Conservation (phyloP, 2,888 invertebrate genomes). For the Drosophila sordidula region DNA sequence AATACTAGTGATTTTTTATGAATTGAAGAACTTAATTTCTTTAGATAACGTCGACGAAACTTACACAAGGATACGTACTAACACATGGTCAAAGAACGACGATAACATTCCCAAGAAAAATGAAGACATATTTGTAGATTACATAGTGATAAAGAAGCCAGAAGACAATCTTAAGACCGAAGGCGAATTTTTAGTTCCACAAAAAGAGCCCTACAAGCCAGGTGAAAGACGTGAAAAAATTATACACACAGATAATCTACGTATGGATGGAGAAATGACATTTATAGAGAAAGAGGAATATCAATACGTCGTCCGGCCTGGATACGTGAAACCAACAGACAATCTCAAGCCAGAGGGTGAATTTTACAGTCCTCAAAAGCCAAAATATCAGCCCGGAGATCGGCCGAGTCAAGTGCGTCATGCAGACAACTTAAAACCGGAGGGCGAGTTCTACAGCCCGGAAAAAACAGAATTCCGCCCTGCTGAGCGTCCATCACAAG, state of each 20-base stretch:
- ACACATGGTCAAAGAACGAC: slow-evolving; percentile 84
- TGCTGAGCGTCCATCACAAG: slow-evolving; percentile 84
- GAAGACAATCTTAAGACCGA: slow-evolving; percentile 88
- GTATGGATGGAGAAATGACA: slow-evolving; percentile 87
- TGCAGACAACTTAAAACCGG: slow-evolving; percentile 83
- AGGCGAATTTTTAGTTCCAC: slow-evolving; percentile 86
- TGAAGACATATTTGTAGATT: slow-evolving; percentile 74
- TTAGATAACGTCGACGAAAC: slow-evolving; percentile 76
- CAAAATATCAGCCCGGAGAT: slow-evolving; percentile 76
- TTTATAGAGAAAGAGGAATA: slow-evolving; percentile 84
- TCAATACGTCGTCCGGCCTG: slow-evolving; percentile 86
- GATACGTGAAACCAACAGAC: slow-evolving; percentile 82
- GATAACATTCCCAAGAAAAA: slow-evolving; percentile 86
- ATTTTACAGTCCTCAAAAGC: slow-evolving; percentile 72
- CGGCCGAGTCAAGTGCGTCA: slow-evolving; percentile 85
- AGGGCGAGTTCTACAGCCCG: slow-evolving; percentile 85
- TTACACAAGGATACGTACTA: slow-evolving; percentile 77
- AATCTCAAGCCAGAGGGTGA: slow-evolving; percentile 61
- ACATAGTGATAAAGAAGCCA: slow-evolving; percentile 85
- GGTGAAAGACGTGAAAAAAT: slow-evolving; percentile 86
- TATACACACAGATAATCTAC: slow-evolving; percentile 86
- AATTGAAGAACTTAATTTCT: not conserved
- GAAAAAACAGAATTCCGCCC: slow-evolving; percentile 85
- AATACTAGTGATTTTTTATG: not conserved
- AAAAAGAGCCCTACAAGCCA: slow-evolving; percentile 85